Evolutionary conservation across 2,888 invertebrate genomes (phyloP).

Genomic region (Epinotia nisella): DNA sequence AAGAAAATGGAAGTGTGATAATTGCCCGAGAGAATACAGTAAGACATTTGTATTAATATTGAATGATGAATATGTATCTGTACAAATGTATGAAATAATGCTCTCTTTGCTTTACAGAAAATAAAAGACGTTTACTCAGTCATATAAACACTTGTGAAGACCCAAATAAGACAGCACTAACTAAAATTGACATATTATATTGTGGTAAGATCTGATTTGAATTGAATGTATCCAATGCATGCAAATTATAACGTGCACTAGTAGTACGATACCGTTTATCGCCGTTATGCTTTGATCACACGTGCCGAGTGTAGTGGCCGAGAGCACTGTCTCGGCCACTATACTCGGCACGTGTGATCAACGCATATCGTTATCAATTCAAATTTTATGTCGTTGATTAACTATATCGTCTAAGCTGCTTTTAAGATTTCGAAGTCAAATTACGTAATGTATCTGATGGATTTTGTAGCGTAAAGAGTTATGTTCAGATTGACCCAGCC

Average conservation of each 20-base stretch:
- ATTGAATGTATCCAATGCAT: not conserved
- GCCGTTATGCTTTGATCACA: too few relatives aligned
- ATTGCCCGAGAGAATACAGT: conserved; percentile 51
- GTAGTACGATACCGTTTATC: not conserved
- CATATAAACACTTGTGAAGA: conserved; percentile 43
- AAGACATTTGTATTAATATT: conserved; percentile 33
- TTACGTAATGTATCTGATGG: too few relatives aligned
- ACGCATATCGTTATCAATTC: too few relatives aligned
- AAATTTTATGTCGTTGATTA: too few relatives aligned
- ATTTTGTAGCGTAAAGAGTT: not conserved
- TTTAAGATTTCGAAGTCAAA: too few relatives aligned
- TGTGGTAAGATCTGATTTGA: conserved; percentile 32
- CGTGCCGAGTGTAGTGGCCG: too few relatives aligned
- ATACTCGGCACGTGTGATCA: too few relatives aligned
- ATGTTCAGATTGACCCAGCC: not conserved
- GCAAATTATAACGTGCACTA: not conserved
- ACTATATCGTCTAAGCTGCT: too few relatives aligned
- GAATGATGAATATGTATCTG: too few relatives aligned
- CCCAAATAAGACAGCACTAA: not conserved
- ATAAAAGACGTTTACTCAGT: conserved; percentile 45
- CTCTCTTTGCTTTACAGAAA: conserved; percentile 45
- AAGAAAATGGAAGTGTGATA: conserved; percentile 44
- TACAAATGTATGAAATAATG: not conserved
- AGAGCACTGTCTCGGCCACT: too few relatives aligned
- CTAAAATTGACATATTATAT: conserved; percentile 18